phyloP scores from a whole-genome alignment of 2,888 invertebrate species.

The Trichogramma dendrolimi region DNA sequence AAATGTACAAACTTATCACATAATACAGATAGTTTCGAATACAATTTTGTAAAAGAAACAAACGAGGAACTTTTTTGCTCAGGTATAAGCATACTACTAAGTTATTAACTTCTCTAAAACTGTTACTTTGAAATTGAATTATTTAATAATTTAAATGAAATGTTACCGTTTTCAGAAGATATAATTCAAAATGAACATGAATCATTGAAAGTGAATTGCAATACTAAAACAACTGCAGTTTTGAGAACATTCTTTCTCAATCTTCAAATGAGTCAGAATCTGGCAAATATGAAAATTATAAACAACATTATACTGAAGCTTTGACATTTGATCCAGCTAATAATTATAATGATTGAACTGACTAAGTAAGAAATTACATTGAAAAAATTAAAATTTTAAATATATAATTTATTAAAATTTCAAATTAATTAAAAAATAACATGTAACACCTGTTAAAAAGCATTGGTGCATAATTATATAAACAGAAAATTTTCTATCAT shows the following conservation, averaged over 20 bases:
- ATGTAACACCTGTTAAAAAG: no score
- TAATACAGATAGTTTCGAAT: no score
- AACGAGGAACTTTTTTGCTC: no score
- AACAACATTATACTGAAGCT: slow-evolving; percentile 17
- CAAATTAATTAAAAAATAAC: not conserved
- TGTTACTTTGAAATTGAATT: not conserved
- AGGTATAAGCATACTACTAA: no score
- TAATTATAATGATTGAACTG: not conserved
- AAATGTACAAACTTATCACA: no score
- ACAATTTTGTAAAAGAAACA: no score
- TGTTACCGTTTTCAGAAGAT: not conserved
- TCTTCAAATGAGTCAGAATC: slow-evolving; percentile 21
- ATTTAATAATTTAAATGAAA: not conserved
- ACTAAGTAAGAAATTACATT: no score
- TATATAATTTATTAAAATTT: not conserved
- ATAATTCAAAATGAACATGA: not conserved
- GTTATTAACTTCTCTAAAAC: no score
- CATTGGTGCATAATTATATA: no score
- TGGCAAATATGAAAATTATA: slow-evolving; percentile 19
- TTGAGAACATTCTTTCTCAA: slow-evolving; percentile 15
- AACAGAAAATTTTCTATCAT: not conserved
- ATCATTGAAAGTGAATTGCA: not conserved
- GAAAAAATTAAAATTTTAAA: not conserved
- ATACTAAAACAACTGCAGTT: slow-evolving; percentile 5
- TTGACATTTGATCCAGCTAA: slow-evolving; percentile 13